These are phyloP conservation scores for Leptatherina wallacei DNA, from an alignment of 2,797 vertebrate species.

Conservation along the genomic window DNA sequence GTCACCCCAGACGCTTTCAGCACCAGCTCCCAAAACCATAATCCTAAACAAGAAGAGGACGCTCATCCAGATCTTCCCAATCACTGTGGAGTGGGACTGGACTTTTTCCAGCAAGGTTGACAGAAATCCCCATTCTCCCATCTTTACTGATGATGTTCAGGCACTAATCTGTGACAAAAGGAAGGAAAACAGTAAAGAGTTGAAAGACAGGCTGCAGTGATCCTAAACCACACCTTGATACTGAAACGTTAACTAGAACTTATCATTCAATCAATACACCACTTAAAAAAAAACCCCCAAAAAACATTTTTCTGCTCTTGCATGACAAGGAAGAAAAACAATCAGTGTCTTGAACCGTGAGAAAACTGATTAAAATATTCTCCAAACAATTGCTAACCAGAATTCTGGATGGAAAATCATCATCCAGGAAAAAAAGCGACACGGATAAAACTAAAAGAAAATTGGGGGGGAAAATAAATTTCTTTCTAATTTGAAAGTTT, in stretches of 20 bases:
- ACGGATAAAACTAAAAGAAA: not conserved
- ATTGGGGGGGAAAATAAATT: no score
- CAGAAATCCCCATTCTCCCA: constrained; percentile 95
- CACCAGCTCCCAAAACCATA: constrained; percentile 92
- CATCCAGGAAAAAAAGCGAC: not conserved
- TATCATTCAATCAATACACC: constrained; percentile 27
- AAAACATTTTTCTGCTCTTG: not conserved
- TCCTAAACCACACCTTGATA: not conserved
- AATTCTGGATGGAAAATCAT: not conserved
- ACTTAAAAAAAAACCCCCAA: not conserved
- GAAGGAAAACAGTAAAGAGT: constrained; percentile 5
- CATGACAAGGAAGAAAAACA: constrained; percentile 6
- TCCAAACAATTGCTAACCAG: constrained; percentile 28
- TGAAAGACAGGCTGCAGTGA: not conserved
- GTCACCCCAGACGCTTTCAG: constrained; percentile 94
- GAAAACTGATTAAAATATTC: constrained; percentile 14
- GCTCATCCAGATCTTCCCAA: constrained; percentile 97
- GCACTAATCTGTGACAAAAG: constrained; percentile 42
- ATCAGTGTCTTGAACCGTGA: not conserved
- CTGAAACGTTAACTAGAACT: constrained; percentile 37
- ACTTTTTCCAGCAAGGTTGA: constrained; percentile 92
- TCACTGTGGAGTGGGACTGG: constrained; percentile 92
- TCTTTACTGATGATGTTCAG: constrained; percentile 65
- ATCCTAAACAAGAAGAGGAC: constrained; percentile 97
- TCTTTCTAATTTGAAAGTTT: not conserved